Conservation (phyloP, 1,140 invertebrate species). For the Sycophila sp. region DNA sequence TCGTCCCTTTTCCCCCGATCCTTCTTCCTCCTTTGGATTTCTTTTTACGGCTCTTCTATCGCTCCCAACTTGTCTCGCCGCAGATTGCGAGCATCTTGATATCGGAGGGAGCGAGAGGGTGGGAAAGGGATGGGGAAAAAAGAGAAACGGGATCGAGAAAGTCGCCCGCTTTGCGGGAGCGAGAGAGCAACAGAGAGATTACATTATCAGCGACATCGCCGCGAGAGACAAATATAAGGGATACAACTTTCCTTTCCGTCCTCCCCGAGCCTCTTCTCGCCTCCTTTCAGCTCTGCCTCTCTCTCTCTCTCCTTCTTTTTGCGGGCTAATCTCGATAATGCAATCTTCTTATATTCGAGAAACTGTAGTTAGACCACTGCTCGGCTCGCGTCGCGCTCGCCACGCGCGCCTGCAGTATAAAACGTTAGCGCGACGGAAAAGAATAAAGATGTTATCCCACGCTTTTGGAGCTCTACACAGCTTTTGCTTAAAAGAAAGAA, state of each 20-base stretch:
- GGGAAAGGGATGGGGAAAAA: not conserved
- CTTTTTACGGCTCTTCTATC: constrained; percentile 36
- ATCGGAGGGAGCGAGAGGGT: constrained; percentile 3
- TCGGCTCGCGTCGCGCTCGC: not conserved
- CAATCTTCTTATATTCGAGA: constrained; percentile 29
- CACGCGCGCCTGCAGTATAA: not conserved
- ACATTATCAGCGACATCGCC: constrained; percentile 28
- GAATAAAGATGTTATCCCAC: not conserved
- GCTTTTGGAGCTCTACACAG: not conserved
- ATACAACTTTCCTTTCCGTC: constrained; percentile 11
- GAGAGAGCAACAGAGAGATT: constrained; percentile 12
- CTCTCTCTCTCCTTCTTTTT: not conserved
- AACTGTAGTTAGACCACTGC: constrained; percentile 1
- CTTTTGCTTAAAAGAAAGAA: not conserved
- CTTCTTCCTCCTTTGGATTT: constrained; percentile 20
- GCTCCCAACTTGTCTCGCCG: constrained; percentile 33
- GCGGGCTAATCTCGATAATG: constrained; percentile 16
- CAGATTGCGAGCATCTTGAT: constrained; percentile 39
- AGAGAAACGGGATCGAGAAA: not conserved
- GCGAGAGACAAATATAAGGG: constrained; percentile 16
- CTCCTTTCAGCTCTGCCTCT: not conserved
- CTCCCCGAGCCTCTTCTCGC: too few species aligned
- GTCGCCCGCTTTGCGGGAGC: not conserved
- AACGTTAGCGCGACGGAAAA: not conserved
- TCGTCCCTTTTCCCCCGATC: constrained; percentile 32